Evolutionary conservation across 2,888 invertebrate genomes (phyloP).

Genomic region (Dione vanillae): DNA sequence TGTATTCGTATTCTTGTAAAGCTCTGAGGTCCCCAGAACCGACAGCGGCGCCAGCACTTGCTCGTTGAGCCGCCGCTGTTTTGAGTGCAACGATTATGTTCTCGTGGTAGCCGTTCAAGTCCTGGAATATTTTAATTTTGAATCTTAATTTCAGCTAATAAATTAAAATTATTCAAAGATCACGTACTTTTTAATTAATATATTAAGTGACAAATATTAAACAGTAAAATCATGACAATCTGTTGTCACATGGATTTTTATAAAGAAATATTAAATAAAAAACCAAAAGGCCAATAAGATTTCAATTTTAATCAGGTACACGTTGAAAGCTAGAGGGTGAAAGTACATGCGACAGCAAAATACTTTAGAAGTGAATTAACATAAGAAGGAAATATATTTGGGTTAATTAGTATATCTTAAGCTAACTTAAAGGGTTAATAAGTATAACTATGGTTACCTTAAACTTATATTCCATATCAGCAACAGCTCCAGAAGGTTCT

Average conservation of each 20-base stretch:
- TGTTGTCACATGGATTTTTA: too few relatives aligned
- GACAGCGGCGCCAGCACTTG: slow-evolving; percentile 67
- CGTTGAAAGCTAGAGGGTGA: too few relatives aligned
- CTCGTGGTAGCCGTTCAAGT: slow-evolving; percentile 95
- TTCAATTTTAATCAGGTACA: too few relatives aligned
- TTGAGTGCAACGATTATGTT: slow-evolving; percentile 95
- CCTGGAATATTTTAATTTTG: slow-evolving; percentile 84
- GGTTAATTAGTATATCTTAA: too few relatives aligned
- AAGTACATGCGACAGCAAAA: too few relatives aligned
- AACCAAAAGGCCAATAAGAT: too few relatives aligned
- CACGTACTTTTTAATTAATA: too few relatives aligned
- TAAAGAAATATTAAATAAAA: too few relatives aligned
- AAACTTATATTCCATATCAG: slow-evolving; percentile 93
- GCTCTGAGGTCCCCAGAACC: slow-evolving; percentile 77
- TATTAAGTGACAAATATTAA: too few relatives aligned
- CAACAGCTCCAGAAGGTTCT: slow-evolving; percentile 86
- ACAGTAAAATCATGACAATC: too few relatives aligned
- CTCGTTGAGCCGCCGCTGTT: slow-evolving; percentile 90
- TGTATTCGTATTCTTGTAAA: slow-evolving; percentile 81
- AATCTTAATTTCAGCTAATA: slow-evolving; percentile 5
- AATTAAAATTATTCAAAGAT: too few relatives aligned
- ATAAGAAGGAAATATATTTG: background rate
- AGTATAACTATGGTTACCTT: slow-evolving; percentile 81
- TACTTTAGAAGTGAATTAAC: background rate
- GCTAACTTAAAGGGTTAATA: slow-evolving; percentile 85